Conservation (phyloP, 2,113 vertebrate species). For the Myiopsitta monachus region DNA sequence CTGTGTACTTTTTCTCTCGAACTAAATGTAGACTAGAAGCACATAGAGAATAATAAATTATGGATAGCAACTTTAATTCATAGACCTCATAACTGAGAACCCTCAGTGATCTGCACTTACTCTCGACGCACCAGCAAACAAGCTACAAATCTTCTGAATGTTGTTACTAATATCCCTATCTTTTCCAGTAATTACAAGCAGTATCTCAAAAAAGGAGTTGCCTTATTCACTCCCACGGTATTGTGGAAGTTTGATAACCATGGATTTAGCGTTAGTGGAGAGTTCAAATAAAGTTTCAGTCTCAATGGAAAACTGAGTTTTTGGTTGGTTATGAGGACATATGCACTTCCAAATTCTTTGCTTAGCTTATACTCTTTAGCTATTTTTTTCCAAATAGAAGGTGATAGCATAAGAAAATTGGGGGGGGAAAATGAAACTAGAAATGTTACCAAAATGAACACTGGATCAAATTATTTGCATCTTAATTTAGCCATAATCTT, state of each 20-base stretch:
- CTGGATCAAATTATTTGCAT: neutral
- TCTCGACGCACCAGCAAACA: conserved; percentile 52
- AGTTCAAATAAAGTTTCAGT: conserved; percentile 43
- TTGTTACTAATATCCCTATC: conserved; percentile 52
- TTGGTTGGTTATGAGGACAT: neutral
- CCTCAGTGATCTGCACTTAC: conserved; percentile 32
- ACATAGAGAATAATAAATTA: conserved; percentile 40
- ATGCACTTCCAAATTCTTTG: neutral
- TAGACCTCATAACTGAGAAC: conserved; percentile 41
- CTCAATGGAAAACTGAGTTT: conserved; percentile 12
- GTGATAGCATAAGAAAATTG: neutral
- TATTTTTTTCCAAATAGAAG: neutral
- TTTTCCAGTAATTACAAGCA: conserved; percentile 59
- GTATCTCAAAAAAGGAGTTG: conserved; percentile 45
- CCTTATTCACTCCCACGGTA: neutral
- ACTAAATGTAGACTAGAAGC: conserved; percentile 1
- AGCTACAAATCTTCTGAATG: conserved; percentile 49
- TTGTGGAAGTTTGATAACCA: conserved; percentile 30
- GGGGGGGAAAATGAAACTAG: neutral
- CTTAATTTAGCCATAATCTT: neutral
- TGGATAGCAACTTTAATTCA: conserved; percentile 42
- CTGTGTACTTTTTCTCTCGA: conserved; percentile 18
- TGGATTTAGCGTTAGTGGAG: neutral
- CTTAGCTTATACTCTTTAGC: neutral
- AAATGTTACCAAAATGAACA: neutral